Evolutionary conservation across 2,113 vertebrate species (phyloP).

Genomic region (Grammomys dolichurus): DNA sequence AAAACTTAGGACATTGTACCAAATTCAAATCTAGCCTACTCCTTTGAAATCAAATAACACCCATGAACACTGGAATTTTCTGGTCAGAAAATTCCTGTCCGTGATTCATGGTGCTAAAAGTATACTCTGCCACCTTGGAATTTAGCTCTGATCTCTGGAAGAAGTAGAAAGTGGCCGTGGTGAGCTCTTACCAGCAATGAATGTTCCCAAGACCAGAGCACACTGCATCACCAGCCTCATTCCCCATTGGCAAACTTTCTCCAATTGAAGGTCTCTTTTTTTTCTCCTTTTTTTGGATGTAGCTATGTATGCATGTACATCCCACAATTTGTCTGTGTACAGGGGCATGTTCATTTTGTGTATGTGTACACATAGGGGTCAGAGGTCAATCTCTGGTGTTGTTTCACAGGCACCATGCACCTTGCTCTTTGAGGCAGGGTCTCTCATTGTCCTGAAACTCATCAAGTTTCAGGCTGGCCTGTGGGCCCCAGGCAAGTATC

Average conservation of each 20-base stretch:
- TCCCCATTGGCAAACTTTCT: no score
- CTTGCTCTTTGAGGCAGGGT: neutral
- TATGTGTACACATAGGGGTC: neutral
- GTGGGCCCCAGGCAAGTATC: neutral
- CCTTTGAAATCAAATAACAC: neutral
- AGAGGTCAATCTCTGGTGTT: neutral
- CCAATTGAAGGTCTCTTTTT: neutral
- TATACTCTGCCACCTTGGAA: neutral
- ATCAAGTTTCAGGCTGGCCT: neutral
- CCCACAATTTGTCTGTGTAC: no score
- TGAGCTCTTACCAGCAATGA: neutral
- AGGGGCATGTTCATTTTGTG: neutral
- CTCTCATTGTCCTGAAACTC: no score
- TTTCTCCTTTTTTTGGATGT: neutral
- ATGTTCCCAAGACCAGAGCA: no score
- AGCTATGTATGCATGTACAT: no score
- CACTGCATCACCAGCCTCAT: accelerated
- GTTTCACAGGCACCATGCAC: neutral
- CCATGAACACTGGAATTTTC: neutral
- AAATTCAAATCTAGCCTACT: neutral
- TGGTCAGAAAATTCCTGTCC: neutral
- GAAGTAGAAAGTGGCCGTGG: neutral
- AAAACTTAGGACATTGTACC: accelerated
- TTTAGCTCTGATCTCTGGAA: neutral
- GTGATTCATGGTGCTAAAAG: neutral